Base-by-base conservation (phyloP, 2,797 vertebrate genomes). In the Bryconaethiops microstoma region DNA sequence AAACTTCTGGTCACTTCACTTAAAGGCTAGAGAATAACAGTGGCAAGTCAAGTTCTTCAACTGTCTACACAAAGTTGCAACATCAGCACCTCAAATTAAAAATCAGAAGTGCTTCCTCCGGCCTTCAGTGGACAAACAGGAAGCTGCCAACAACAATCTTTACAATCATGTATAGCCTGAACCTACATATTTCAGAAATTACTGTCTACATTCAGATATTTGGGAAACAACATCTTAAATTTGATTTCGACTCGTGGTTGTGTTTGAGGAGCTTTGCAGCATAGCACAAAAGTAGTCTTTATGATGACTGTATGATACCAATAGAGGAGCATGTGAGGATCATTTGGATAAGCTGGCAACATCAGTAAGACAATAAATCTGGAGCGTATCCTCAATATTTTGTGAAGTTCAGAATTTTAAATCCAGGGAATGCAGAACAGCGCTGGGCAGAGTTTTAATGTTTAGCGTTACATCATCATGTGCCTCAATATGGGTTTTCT, bases 311-410 rank as follows among this genome's bases (percentile, higher is more conserved):
- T 68, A 45, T 10, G 35, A 8, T 67, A 21, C 25, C 21, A 62
- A 40, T 55, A 35, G 25, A 42, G 65, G 29, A 68, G 59, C 71
- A 78, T 77, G 80, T 65, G 68, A 72, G 59, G 64, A n/a, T 74
- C 54, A 67, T 82, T 73, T 21, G 35, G 17, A 9, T n/a, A 52
- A 55, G 3, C 50, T 72, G 45, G 2, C 45, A 40, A n/a, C n/a
- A 39, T 57, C 19, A 42, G 3, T 23, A 14, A 39, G 16, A 19
- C n/a, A 10, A 16, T 16, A 16, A 16, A 14, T 21, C 8, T 23
- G 21, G 13, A 8, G 16, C n/a, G 25, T 10, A 39, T 55, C 7
- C 7, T 54, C 69, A 35, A 35, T 35, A 2, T 35, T 70, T 70
- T 50, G 17, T 70, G 21, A 29, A 35, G 6, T 50, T 42, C 25